These are phyloP conservation scores for Lytechinus pictus DNA, from an alignment of 35 echinoderm and acorn worm species.

Conservation along the genomic window DNA sequence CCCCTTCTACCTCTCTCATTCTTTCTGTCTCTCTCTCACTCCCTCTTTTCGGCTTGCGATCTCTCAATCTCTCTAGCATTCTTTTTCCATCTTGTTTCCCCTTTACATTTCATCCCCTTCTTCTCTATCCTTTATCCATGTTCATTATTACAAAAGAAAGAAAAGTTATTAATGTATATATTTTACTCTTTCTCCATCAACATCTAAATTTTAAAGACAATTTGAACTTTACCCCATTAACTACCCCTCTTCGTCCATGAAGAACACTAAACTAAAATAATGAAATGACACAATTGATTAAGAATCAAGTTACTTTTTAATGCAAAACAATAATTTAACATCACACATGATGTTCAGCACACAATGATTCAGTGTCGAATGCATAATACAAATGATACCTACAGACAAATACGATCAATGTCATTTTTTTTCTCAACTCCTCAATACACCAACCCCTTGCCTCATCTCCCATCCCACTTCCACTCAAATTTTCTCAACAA, in stretches of 20 bases:
- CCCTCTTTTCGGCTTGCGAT: not conserved
- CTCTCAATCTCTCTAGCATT: not conserved
- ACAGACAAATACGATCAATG: not conserved
- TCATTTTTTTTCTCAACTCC: not conserved
- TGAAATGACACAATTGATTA: not conserved
- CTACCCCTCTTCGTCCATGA: not conserved
- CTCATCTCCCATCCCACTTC: not conserved
- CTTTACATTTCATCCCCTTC: not conserved
- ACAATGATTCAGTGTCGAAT: not conserved
- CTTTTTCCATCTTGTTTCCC: not conserved
- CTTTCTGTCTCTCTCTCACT: not conserved
- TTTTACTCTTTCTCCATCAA: too few species aligned
- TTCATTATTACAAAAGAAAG: not conserved
- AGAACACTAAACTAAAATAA: not conserved
- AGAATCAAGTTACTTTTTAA: not conserved
- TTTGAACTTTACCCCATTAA: not conserved
- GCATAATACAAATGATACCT: not conserved
- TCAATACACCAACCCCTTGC: not conserved
- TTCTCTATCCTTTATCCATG: not conserved
- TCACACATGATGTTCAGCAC: not conserved
- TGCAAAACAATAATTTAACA: conserved; percentile 10
- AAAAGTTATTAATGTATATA: too few species aligned
- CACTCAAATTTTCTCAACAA: not conserved
- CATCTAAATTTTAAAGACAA: too few species aligned
- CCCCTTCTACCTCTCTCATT: not conserved